Percentiles rank a stretch among this genome's conserved stretches.
Conservation (phyloP, 2,113 vertebrate species). For the Phainopepla nitens region DNA sequence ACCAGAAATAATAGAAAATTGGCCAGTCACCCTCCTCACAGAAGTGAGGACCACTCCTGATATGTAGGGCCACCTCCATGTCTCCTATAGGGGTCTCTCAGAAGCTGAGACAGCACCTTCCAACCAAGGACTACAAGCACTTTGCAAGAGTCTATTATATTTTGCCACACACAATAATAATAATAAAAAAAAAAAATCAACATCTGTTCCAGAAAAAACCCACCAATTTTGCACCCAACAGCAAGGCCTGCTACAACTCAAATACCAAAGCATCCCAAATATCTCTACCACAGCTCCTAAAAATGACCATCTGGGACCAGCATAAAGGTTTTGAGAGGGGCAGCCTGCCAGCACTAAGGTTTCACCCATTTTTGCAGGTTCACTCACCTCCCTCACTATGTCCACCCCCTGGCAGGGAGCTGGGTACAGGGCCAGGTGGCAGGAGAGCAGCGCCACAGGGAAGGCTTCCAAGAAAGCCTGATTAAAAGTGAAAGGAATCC, state of each 20-base stretch:
- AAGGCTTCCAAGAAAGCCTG: background rate
- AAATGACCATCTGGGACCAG: background rate
- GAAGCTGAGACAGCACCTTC: background rate
- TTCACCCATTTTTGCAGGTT: background rate
- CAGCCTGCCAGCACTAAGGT: accelerated
- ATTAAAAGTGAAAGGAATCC: background rate
- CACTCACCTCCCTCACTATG: background rate
- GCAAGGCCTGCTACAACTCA: background rate
- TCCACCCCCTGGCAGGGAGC: background rate
- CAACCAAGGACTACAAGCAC: background rate
- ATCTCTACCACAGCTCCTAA: background rate
- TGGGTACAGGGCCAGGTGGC: background rate
- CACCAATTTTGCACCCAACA: background rate
- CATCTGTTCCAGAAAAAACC: background rate
- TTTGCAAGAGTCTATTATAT: background rate
- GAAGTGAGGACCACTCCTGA: accelerated
- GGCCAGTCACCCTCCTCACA: background rate
- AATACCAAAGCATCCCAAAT: background rate
- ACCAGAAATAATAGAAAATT: background rate
- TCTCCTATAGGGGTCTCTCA: background rate
- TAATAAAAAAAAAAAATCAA: background rate
- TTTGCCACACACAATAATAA: background rate
- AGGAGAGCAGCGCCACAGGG: background rate
- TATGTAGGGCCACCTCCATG: accelerated
- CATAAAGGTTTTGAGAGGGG: background rate